These are phyloP conservation scores for Papilio polytes DNA, from an alignment of 1,140 invertebrate species.

Conservation along the genomic window DNA sequence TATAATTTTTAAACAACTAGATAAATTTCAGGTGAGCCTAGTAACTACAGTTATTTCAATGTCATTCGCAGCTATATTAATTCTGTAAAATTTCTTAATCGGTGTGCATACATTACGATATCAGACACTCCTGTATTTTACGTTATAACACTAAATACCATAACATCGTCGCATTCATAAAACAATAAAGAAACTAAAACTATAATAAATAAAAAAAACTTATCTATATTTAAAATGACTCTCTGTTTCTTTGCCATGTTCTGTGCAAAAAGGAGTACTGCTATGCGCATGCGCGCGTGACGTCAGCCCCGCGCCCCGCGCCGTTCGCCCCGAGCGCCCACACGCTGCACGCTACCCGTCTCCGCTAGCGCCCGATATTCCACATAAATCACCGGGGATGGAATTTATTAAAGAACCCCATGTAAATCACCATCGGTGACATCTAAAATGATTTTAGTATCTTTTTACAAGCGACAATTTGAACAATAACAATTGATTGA, in stretches of 20 bases:
- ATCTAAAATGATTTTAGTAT: conserved; percentile 40
- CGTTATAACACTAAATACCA: neutral
- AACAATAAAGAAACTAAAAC: neutral
- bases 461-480: conserved; percentile 10
- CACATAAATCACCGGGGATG: conserved; percentile 49
- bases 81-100: neutral
- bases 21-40: too few species aligned
- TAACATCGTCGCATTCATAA: neutral
- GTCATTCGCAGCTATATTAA: neutral
- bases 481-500: neutral
- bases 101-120: neutral
- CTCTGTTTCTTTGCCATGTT: conserved; percentile 56
- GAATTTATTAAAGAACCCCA: conserved; percentile 51
- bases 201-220: neutral
- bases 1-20: too few species aligned
- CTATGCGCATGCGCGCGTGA: conserved; percentile 72
- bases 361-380: conserved; percentile 45
- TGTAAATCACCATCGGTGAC: conserved; percentile 42
- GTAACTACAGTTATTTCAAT: neutral
- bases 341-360: conserved; percentile 52
- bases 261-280: conserved; percentile 68
- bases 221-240: neutral
- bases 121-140: neutral
- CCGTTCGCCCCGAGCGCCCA: conserved; percentile 52
- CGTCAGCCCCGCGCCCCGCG: conserved; percentile 67